Base-by-base conservation (phyloP, 2,888 invertebrate species). In the Lasioglossum vierecki region DNA sequence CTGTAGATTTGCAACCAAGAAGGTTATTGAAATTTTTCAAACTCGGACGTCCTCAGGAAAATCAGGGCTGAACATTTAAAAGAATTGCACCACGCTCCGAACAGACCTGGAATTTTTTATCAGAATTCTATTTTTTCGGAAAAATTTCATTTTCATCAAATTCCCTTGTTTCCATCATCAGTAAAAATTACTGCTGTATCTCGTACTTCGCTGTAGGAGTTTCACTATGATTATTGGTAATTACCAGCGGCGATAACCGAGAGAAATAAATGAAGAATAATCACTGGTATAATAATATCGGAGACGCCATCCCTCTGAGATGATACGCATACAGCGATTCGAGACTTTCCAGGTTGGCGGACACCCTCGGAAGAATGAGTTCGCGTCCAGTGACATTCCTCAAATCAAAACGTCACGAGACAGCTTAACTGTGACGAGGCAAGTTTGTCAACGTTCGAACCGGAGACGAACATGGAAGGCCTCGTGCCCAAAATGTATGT, bases 401-500 rank as follows among this genome's bases (percentile, higher is more conserved):
- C 71, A 49, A 63, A 30, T 39, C 13, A 15, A 30, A 63, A 30
- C 75, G 68, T 63, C 73, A 15, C 60, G 30, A 18, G 49, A 82
- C 49, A 53, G 30, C 18, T 35, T 4, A 44, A 15, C 22, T 35
- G 35, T 73, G 72, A 68, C 30, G 66, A 39, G 66, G 2, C 79
- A 53, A 30, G 44, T 76, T 72, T 74, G 46, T 73, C 79, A 60
- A 70, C 68, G 71, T 85, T 76, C 70, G 82, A 66, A 75, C 80
- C 66, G 11, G 78, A 6, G 76, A 79, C 72, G 73, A 75, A 41
- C 74, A 60, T 22, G 72, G 82, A 81, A 74, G 89, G 79, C 83
- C 89, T 89, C 80, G 87, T 81, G 79, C 76, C 72, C 81, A 46
- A 86, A 82, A 82, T 78, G 76, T 89, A 85, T 78, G 74, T 89